These are phyloP conservation scores for Cryptops parisi DNA, from an alignment of 2,888 invertebrate genomes.

Conservation along the genomic window DNA sequence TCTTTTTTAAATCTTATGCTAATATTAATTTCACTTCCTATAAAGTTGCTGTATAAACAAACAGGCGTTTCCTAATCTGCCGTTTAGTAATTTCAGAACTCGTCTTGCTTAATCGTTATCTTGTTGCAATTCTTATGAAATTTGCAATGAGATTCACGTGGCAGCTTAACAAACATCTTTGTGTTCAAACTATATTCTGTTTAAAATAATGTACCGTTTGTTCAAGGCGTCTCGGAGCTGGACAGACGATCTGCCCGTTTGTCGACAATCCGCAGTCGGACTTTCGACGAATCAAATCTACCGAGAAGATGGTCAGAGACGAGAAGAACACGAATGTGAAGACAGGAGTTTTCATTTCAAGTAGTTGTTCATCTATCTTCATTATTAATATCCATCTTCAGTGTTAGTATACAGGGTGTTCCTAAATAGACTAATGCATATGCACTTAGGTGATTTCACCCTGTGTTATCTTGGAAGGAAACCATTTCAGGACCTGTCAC, in stretches of 20 bases:
- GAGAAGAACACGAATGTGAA: conserved; percentile 53
- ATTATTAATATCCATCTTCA: neutral
- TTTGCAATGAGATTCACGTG: too few species aligned
- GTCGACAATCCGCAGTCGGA: conserved; percentile 65
- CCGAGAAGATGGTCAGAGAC: conserved; percentile 50
- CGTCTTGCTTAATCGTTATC: too few species aligned
- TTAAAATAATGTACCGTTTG: neutral
- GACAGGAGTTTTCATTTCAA: conserved; percentile 67
- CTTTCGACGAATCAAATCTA: conserved; percentile 61
- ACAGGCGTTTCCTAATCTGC: too few species aligned
- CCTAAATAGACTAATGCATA: neutral
- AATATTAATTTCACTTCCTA: too few species aligned
- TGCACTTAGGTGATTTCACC: too few species aligned
- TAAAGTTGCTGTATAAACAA: too few species aligned
- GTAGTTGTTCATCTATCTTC: conserved; percentile 21
- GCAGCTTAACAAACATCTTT: too few species aligned
- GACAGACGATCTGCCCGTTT: conserved; percentile 79
- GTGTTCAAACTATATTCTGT: neutral
- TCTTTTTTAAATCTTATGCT: too few species aligned
- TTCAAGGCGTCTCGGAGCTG: conserved; percentile 38
- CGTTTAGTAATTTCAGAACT: too few species aligned
- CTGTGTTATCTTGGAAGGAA: too few species aligned
- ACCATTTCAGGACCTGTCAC: neutral
- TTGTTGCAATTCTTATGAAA: too few species aligned
- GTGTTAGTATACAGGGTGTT: neutral